Percentiles rank a stretch among this genome's conserved stretches.
Evolutionary conservation across 2,113 vertebrate species (phyloP).

Genomic region (Neomonachus schauinslandi): DNA sequence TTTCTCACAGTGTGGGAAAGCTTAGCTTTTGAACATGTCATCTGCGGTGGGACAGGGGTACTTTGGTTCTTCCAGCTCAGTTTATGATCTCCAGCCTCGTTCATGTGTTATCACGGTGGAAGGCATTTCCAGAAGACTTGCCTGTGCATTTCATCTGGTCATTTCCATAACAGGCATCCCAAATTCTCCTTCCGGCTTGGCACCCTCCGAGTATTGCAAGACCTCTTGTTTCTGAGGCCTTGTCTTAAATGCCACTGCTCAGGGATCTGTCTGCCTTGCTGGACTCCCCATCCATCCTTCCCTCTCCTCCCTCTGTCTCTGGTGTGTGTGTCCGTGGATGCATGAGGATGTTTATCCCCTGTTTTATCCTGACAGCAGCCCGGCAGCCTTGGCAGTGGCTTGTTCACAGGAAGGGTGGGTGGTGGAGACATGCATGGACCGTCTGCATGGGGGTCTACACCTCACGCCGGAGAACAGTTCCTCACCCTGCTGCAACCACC

Average conservation of each 20-base stretch:
- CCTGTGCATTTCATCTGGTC: rapidly evolving
- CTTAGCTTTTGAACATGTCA: rapidly evolving
- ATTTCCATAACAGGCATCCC: neutral
- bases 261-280: rapidly evolving
- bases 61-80: neutral
- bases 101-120: rapidly evolving
- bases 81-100: rapidly evolving
- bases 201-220: neutral
- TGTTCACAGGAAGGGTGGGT: neutral
- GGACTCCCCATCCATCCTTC: too few relatives aligned
- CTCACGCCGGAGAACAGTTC: neutral
- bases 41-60: neutral
- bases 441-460: rapidly evolving
- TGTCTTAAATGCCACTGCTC: neutral
- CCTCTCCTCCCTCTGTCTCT: too few relatives aligned
- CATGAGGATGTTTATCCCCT: neutral
- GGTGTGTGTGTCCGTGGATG: neutral
- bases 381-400: rapidly evolving
- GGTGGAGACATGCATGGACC: rapidly evolving
- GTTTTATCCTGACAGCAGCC: neutral
- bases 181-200: rapidly evolving
- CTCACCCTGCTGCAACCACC: neutral
- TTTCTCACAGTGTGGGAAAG: neutral
- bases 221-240: neutral
- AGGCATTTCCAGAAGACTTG: neutral